Evolutionary conservation across 1,140 invertebrate genomes (phyloP).

Genomic region (Caenorhabditis inopinata): DNA sequence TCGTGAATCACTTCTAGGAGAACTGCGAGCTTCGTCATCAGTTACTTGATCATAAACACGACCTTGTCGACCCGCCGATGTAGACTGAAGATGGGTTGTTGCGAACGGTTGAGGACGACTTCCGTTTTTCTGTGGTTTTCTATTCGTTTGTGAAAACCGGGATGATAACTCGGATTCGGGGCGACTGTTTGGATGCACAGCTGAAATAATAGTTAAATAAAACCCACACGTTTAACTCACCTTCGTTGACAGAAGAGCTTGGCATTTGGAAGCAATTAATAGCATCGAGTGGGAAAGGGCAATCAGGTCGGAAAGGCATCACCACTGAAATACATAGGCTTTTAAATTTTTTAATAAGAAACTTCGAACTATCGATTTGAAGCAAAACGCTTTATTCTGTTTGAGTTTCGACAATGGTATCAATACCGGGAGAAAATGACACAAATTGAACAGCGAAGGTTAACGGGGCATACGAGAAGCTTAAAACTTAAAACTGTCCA

Average conservation of each 20-base stretch:
- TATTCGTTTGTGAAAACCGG: not conserved
- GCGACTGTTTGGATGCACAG: not conserved
- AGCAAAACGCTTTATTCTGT: conserved; percentile 11
- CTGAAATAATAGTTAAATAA: too few species aligned
- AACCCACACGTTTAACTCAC: too few species aligned
- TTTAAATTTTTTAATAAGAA: too few species aligned
- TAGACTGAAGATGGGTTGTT: not conserved
- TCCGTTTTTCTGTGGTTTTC: not conserved
- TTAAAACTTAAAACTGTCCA: conserved; percentile 3
- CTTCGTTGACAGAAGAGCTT: not conserved
- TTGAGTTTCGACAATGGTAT: not conserved
- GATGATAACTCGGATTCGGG: not conserved
- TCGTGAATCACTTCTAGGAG: not conserved
- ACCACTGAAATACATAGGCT: too few species aligned
- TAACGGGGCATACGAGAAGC: not conserved
- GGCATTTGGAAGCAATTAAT: not conserved
- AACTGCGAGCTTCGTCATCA: not conserved
- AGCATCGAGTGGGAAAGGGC: not conserved
- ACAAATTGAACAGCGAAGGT: not conserved
- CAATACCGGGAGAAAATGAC: not conserved
- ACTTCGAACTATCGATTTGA: not conserved
- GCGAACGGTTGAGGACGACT: not conserved
- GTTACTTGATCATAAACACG: not conserved
- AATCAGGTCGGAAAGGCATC: too few species aligned
- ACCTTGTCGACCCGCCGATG: not conserved